Percentiles rank a stretch among this genome's conserved stretches.
These are phyloP conservation scores for Corynorhinus townsendii DNA, from an alignment of 2,113 vertebrate species.

Conservation along the genomic window DNA sequence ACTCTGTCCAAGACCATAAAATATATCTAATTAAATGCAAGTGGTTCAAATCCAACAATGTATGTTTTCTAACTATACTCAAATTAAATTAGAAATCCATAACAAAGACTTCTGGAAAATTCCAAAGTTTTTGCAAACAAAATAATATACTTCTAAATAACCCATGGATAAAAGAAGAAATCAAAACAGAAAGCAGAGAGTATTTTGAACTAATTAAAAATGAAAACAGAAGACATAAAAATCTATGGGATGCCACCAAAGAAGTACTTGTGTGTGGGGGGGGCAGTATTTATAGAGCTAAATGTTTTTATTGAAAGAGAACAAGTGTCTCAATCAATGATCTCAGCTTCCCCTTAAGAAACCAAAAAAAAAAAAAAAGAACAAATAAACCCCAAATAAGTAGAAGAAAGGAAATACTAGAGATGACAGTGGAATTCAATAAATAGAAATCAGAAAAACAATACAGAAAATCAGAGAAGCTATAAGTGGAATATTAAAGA, in stretches of 20 bases:
- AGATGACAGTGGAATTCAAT: not conserved
- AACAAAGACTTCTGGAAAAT: not conserved
- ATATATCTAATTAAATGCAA: not conserved
- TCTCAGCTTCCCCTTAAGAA: not conserved
- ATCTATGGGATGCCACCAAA: not conserved
- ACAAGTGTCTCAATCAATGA: not conserved
- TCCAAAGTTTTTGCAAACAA: not conserved
- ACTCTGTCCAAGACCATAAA: not conserved
- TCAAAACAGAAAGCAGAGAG: not conserved
- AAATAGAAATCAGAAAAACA: not conserved
- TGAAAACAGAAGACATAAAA: not conserved
- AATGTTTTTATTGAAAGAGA: not conserved
- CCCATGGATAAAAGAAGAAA: not conserved
- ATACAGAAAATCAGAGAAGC: not conserved
- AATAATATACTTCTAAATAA: not conserved
- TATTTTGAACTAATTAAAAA: not conserved
- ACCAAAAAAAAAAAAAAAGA: not conserved
- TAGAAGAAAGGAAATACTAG: not conserved
- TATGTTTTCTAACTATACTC: not conserved
- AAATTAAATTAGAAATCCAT: not conserved
- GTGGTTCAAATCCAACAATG: not conserved
- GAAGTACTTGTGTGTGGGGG: not conserved
- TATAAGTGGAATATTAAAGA: not conserved
- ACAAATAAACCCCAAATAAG: not conserved
- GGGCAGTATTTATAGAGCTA: not conserved